Conservation (phyloP, 2,888 invertebrate genomes). For the Cyrtodaria siliqua region DNA sequence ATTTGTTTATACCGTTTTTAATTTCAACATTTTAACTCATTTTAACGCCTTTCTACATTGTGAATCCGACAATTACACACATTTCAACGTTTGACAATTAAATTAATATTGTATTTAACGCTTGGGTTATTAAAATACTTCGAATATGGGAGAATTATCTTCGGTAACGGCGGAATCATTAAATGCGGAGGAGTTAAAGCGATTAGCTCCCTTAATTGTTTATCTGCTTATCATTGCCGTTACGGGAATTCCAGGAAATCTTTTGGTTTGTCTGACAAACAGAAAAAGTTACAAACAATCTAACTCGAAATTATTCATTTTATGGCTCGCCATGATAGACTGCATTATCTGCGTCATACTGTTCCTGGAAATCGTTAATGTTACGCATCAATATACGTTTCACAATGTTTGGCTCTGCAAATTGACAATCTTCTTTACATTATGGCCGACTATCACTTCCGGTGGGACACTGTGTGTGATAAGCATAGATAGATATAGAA, state of each 20-base stretch:
- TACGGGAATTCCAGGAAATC: conserved; percentile 53
- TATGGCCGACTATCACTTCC: conserved; percentile 48
- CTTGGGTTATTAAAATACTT: no score
- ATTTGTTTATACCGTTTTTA: no score
- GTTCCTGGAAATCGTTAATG: conserved; percentile 44
- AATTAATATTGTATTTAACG: no score
- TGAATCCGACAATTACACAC: no score
- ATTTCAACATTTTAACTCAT: no score
- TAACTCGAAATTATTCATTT: conserved; percentile 42
- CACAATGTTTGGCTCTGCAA: conserved; percentile 48
- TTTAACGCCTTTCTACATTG: no score
- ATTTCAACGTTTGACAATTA: no score
- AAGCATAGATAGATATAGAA: conserved; percentile 46
- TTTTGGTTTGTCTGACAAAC: conserved; percentile 34
- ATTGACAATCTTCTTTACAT: conserved; percentile 49
- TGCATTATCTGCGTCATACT: conserved; percentile 41
- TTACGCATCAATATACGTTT: conserved; percentile 45
- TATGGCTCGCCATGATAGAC: conserved; percentile 53
- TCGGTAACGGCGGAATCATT: conserved; percentile 4
- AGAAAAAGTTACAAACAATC: conserved; percentile 26
- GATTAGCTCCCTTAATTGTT: conserved; percentile 26
- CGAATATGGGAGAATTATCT: no score
- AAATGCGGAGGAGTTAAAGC: conserved; percentile 31
- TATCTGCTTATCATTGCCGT: conserved; percentile 39
- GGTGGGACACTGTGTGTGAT: conserved; percentile 41